Evolutionary conservation across 2,797 vertebrate species (phyloP).

Genomic region (Eidolon dupreanum): DNA sequence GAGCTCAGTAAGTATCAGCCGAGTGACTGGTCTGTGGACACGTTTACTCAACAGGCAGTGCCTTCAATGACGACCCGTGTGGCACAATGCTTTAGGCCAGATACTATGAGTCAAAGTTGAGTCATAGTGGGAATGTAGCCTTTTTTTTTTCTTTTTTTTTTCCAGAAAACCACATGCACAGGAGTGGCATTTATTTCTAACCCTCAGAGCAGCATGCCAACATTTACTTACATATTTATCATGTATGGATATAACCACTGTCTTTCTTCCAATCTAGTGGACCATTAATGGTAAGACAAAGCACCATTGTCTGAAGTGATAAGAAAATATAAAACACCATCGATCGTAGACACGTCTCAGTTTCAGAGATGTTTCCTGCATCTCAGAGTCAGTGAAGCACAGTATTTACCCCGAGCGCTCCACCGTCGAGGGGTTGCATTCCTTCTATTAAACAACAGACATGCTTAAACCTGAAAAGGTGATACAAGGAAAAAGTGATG

Average conservation of each 20-base stretch:
- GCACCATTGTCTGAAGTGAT: no score
- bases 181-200: neutral
- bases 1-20: neutral
- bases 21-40: neutral
- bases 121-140: neutral
- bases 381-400: no score
- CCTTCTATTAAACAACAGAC: neutral
- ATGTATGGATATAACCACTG: neutral
- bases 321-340: neutral
- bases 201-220: neutral
- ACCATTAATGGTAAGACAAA: neutral
- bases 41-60: no score
- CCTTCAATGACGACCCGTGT: neutral
- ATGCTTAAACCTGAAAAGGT: neutral
- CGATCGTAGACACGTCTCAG: neutral
- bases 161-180: neutral
- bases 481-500: neutral
- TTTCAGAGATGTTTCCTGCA: neutral
- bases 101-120: neutral
- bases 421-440: no score
- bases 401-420: no score
- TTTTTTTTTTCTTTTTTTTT: neutral
- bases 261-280: neutral
- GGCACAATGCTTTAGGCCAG: accelerated
- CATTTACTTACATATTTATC: neutral